Base-by-base conservation (phyloP, 2,888 invertebrate genomes). In the Margaritifera margaritifera region DNA sequence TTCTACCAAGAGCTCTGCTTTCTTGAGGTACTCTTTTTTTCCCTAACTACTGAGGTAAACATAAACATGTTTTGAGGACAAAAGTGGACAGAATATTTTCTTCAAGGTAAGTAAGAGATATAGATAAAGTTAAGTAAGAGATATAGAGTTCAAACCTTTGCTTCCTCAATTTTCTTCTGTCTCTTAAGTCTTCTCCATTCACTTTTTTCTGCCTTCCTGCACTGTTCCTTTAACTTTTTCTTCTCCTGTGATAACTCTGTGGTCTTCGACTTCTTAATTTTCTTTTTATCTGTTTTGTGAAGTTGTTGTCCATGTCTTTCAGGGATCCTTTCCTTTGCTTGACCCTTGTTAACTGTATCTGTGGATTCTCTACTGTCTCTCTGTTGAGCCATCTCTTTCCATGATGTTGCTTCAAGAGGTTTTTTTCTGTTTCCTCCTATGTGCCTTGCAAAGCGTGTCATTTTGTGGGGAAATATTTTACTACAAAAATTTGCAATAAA, bases 381-480 rank as follows among this genome's bases (percentile, higher is more conserved):
- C 57, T 68, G 62, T 69, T 65, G 57, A 56, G 25, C 19, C 69
- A 84, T 63, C 11, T 81, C 79, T 52, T 67, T 66, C 85, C 85
- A 85, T 27, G 68, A 61, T 15, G 81, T 70, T 15, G 80, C 81
- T 53, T 84, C 81, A 31, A 69, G 71, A 1, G 77, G 74, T 50
- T 74, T 76, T 60, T 83, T 85, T 50, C 77, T 75, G 54, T 78
- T 80, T 24, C 80, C 76, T 20, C 68, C 67, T 15, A 74, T 69
- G 24, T 74, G 71, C 67, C 80, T 74, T 11, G 85, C 83, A 78
- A 76, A 84, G 61, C 85, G 72, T 58, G 85, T 84, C 85, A 85
- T 85, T 50, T 62, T 68, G 27, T 24, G n/a, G 25, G 11, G 20
- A 59, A 59, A 25, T 24, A 20, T 27, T 27, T 59, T 25, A 15